Base-by-base conservation (phyloP, 1,140 invertebrate genomes). In the Drosophila arawakana region DNA sequence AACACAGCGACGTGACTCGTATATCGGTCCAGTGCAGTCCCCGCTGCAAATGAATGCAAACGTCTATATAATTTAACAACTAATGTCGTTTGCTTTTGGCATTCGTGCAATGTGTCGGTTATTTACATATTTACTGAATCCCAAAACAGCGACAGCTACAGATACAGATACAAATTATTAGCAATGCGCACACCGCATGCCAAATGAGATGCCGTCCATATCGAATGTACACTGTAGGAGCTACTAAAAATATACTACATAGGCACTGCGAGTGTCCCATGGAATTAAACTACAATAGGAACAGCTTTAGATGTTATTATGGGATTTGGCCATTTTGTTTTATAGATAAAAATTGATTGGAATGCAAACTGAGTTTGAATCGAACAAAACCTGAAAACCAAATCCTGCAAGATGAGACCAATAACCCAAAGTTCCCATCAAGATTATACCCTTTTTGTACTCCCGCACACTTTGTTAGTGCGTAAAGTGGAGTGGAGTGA, bases 1-100 rank as follows among this genome's bases (percentile, higher is more conserved):
- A 81, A n/a, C 50, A 8, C 15, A 46, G 50, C 37, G 55, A 66
- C 65, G 69, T 66, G 63, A 69, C 41, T 59, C 57, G 57, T 62
- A 52, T 58, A 18, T 43, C 18, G 25, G 25, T 46, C 18, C 49
- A 70, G 13, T 60, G 65, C 39, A 73, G 44, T 63, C 13, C 13
- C 25, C 37, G 35, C 11, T 57, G 39, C 47, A 76, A 81, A 78
- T 75, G 43, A 76, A 76, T 79, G 80, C 80, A 79, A 82, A 76
- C 76, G 76, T 67, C 61, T 82, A 82, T 63, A 75, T 78, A 78
- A 78, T 82, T 81, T 76, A 72, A 78, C 65, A 63, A 60, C 70
- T 66, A 63, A 59, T 76, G 59, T 59, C 7, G 75, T 67, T 47
- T 39, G 13, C 30, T 39, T 7, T 41, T 61, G 77, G 73, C 10